These are phyloP conservation scores for Biston stratarius DNA, from an alignment of 2,888 invertebrate species.

Conservation along the genomic window DNA sequence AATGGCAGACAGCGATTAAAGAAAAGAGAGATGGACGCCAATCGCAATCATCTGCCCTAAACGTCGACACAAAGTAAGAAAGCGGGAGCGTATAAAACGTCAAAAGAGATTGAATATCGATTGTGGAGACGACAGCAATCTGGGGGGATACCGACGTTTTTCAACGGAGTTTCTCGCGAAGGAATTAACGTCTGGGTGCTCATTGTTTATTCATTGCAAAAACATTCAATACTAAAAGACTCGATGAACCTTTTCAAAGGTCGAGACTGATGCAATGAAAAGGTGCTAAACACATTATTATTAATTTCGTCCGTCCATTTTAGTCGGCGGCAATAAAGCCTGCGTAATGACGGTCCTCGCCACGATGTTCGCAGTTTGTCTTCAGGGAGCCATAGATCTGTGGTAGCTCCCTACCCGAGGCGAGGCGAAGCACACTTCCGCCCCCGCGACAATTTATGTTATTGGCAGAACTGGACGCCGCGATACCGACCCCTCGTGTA, in stretches of 20 bases:
- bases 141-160: conserved; percentile 45
- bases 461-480: conserved; percentile 77
- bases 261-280: background rate
- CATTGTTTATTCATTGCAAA: conserved; percentile 26
- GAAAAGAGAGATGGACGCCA: conserved; percentile 64
- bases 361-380: conserved; percentile 30
- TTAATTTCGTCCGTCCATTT: conserved; percentile 24
- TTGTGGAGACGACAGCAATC: conserved; percentile 82
- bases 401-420: conserved; percentile 42
- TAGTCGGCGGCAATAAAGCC: conserved; percentile 25
- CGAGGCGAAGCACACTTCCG: conserved; percentile 66
- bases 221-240: conserved; percentile 8
- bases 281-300: conserved; percentile 29
- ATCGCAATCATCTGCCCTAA: conserved; percentile 75
- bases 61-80: conserved; percentile 81
- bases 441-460: conserved; percentile 84
- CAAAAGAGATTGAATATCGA: conserved; percentile 86
- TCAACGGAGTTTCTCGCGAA: conserved; percentile 13
- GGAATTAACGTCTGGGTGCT: conserved; percentile 12
- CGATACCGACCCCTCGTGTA: conserved; percentile 82
- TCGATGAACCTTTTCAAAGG: background rate
- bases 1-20: conserved; percentile 64
- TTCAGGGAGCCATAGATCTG: conserved; percentile 37
- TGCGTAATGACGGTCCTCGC: conserved; percentile 28
- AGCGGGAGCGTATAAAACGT: conserved; percentile 80